Base-by-base conservation (phyloP, 2,888 invertebrate genomes). In the Sphaerophoria taeniata region DNA sequence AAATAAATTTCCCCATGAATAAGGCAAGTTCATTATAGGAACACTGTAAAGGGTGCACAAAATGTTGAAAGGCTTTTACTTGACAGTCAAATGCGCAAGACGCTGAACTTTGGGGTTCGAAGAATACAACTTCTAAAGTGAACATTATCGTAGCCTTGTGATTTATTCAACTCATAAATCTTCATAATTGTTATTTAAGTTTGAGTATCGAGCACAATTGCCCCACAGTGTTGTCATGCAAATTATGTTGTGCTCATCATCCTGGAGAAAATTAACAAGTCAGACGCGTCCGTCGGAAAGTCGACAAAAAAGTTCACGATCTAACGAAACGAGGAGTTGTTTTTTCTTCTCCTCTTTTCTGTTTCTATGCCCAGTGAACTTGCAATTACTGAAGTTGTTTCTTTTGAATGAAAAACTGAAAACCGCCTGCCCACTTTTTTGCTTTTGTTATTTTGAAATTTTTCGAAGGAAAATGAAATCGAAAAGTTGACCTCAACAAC, bases 401-500 rank as follows among this genome's bases (percentile, higher is more conserved):
- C 16, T 74, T 51, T 24, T 43, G 56, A 70, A 51, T 24, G 76
- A 49, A 73, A 9, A 31, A 43, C 39, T 12, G 24, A 39, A 60
- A 43, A 60, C 43, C 43, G n/a, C 14, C 33, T 34, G 51, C 31
- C 33, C 16, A 34, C 11, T n/a, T 56, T 67, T 60, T 55, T 55
- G 12, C 5, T 56, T 39, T 24, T 60, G 6, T 60, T 43, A 53
- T 76, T 60, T 61, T 55, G 53, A 51, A 58, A 78, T 78, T 82
- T 65, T 77, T 67, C 24, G 7, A 43, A 71, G 60, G 82, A 82
- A 85, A 85, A 86, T 36, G 87, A 88, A 88, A 88, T 87, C 87
- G 84, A 88, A 88, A 87, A 83, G 82, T 81, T 87, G 87, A 87
- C 87, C 87, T 71, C 36, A 75, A 74, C 73, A n/a, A 11, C 36